Base-by-base conservation (phyloP, 2,888 invertebrate species). In the Eilema sororculum region DNA sequence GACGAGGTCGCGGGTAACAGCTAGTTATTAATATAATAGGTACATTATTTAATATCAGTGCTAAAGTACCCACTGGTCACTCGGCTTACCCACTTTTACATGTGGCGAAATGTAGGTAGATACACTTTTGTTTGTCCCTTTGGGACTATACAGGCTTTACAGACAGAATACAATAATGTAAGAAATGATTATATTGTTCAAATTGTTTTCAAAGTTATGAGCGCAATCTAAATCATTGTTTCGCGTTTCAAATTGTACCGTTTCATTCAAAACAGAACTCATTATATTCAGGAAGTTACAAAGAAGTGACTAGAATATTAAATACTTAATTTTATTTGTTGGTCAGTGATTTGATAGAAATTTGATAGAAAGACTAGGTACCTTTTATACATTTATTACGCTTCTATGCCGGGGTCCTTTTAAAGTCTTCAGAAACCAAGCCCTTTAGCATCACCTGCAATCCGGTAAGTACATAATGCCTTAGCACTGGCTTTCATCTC, bases 291-390 rank as follows among this genome's bases (percentile, higher is more conserved):
- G 25, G 10, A 62, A 62, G 37, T 41, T 20, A 1, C 25, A 62
- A 62, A 62, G 62, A 41, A 62, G 20, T 41, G 62, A 62, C 62
- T 41, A 41, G 62, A 62, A 62, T 62, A 41, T 62, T 62, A 41
- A 62, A 25, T 25, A 20, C 41, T 41, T 25, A 41, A 41, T 5
- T 25, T 41, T 41, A 62, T 62, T 62, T 62, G 24, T 62, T 62
- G 25, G 41, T 5, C 37, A 62, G 25, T 41, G 41, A 62, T 62
- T 2, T 25, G 41, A 20, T 9, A 3, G 41, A 52, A 37, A 10
- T 22, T 46, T 20, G 16, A 16, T n/a, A n/a, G 52, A n/a, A 52
- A 52, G n/a, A 52, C 8, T 52, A n/a, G n/a, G n/a, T n/a, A n/a
- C n/a, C n/a, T n/a, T n/a, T n/a, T n/a, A n/a, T n/a, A 52, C 52